phyloP scores from a whole-genome alignment of 2,888 invertebrate species.

The Chelonus formosanus region DNA sequence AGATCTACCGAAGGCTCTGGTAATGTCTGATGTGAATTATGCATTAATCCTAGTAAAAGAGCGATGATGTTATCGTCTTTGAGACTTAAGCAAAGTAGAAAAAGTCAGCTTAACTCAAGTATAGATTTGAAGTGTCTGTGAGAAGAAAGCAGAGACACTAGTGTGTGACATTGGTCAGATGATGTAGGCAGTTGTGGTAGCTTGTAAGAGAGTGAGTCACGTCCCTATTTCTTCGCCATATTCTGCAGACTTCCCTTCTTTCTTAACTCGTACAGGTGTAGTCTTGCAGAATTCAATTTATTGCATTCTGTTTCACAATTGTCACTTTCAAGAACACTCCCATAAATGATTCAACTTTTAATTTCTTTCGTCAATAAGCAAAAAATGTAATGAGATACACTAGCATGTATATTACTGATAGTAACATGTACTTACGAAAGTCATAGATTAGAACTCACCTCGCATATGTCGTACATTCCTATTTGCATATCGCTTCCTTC shows the following conservation, averaged over 20 bases:
- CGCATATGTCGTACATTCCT: no score
- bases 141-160: slow-evolving; percentile 8
- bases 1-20: slow-evolving; percentile 8
- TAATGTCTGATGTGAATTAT: slow-evolving; percentile 26
- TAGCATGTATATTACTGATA: no score
- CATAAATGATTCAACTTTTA: neutral
- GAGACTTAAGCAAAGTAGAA: slow-evolving; percentile 11
- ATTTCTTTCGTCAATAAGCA: no score
- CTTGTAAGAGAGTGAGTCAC: slow-evolving; percentile 20
- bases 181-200: slow-evolving; percentile 36
- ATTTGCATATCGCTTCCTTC: no score
- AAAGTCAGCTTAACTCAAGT: slow-evolving; percentile 10
- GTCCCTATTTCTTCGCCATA: slow-evolving; percentile 21
- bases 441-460: no score
- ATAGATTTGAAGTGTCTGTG: slow-evolving; percentile 2
- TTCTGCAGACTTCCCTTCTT: slow-evolving; percentile 18
- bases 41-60: slow-evolving; percentile 14
- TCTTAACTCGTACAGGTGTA: slow-evolving; percentile 9
- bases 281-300: slow-evolving; percentile 7
- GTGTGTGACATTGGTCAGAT: slow-evolving; percentile 34
- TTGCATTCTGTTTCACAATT: neutral
- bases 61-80: slow-evolving; percentile 27
- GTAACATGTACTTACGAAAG: no score
- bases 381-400: no score
- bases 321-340: neutral